Evolutionary conservation across 2,797 vertebrate genomes (phyloP).

Genomic region (Platalea minor): DNA sequence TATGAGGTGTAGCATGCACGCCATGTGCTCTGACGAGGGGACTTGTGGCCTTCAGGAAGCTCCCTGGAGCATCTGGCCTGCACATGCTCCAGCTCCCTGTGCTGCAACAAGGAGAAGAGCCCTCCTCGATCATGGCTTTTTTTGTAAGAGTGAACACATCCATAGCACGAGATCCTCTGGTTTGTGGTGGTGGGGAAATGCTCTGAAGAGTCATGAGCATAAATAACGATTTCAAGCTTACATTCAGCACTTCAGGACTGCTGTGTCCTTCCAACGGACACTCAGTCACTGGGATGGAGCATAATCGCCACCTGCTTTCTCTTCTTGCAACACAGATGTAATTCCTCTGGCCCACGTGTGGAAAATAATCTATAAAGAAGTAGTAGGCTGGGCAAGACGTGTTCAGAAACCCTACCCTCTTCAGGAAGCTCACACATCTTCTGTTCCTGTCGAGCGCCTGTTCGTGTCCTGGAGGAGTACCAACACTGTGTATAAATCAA

Average conservation of each 20-base stretch:
- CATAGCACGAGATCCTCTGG: neutral
- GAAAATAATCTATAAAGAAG: neutral
- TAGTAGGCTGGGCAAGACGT: neutral
- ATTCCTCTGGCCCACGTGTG: neutral
- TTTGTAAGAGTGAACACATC: neutral
- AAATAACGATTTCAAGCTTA: neutral
- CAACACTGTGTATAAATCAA: neutral
- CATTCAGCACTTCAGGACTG: neutral
- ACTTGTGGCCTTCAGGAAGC: neutral
- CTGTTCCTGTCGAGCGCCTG: neutral
- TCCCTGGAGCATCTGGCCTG: neutral
- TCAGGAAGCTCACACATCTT: neutral
- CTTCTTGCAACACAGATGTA: neutral
- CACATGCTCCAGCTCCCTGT: rapidly evolving
- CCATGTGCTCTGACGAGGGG: neutral
- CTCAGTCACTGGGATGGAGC: neutral
- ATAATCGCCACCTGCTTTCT: neutral
- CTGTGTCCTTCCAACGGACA: neutral
- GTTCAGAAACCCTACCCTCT: neutral
- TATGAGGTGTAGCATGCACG: neutral
- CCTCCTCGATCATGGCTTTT: rapidly evolving
- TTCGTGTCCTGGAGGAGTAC: neutral
- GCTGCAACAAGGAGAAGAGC: neutral
- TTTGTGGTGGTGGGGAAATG: neutral
- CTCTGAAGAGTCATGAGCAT: neutral